A percentile compares a stretch with the other conserved stretches of the same genome.
Conservation (phyloP, 2,888 invertebrate species). For the Blera fallax region DNA sequence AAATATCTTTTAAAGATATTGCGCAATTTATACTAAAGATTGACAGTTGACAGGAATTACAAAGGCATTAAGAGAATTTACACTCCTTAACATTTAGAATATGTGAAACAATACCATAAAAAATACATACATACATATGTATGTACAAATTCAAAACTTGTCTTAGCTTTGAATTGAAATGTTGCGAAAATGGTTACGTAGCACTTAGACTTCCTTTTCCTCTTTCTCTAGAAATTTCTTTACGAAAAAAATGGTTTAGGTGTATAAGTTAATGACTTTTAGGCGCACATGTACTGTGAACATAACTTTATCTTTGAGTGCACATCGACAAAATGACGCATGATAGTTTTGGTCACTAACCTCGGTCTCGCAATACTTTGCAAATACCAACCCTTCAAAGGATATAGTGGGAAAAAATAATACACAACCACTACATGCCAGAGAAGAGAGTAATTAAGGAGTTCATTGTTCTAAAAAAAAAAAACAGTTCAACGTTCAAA, state of each 20-base stretch:
- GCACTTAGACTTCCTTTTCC: too few relatives aligned
- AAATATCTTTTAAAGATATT: too few relatives aligned
- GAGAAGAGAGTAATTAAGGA: conserved; percentile 28
- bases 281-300: not conserved
- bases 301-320: not conserved
- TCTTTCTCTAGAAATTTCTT: too few relatives aligned
- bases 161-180: too few relatives aligned
- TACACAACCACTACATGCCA: conserved; percentile 1
- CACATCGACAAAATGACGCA: conserved; percentile 30
- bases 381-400: conserved; percentile 21
- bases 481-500: conserved; percentile 34
- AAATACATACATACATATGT: too few relatives aligned
- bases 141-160: too few relatives aligned
- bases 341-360: conserved; percentile 37
- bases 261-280: not conserved
- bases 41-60: too few relatives aligned
- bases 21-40: too few relatives aligned
- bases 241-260: not conserved
- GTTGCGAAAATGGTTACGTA: too few relatives aligned
- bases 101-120: too few relatives aligned
- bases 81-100: too few relatives aligned
- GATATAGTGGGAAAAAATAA: not conserved
- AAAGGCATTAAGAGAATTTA: too few relatives aligned
- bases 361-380: conserved; percentile 21
- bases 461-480: conserved; percentile 64